Conservation (phyloP, 2,888 invertebrate species). For the Lymantria monacha region DNA sequence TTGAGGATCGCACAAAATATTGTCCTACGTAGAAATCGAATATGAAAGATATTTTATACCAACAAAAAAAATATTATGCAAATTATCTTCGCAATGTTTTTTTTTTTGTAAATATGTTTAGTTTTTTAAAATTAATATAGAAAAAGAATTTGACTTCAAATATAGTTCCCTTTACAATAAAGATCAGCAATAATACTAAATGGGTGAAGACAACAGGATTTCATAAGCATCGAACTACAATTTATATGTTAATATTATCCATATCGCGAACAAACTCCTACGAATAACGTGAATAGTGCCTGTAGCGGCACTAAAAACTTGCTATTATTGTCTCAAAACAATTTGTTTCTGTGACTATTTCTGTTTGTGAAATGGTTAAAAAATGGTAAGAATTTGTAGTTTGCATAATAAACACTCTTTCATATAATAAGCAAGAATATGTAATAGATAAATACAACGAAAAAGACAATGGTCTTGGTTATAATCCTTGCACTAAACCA, state of each 20-base stretch:
- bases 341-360: constrained; percentile 4
- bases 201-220: constrained; percentile 11
- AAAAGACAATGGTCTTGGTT: too few relatives aligned
- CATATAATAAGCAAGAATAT: not conserved
- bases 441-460: too few relatives aligned
- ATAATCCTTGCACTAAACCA: too few relatives aligned
- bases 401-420: not conserved
- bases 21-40: too few relatives aligned
- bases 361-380: constrained; percentile 1
- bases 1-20: too few relatives aligned
- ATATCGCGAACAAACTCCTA: constrained; percentile 17
- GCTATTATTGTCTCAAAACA: constrained; percentile 8
- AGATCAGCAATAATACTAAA: constrained; percentile 18
- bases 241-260: constrained; percentile 27
- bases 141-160: not conserved
- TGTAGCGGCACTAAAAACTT: constrained; percentile 9
- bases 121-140: not conserved
- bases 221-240: constrained; percentile 21
- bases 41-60: too few relatives aligned
- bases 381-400: constrained; percentile 1
- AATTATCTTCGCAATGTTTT: too few relatives aligned
- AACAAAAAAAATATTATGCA: too few relatives aligned
- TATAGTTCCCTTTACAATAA: constrained; percentile 11
- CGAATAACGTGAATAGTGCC: constrained; percentile 23
- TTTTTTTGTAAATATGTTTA: too few relatives aligned